phyloP scores from a whole-genome alignment of 1,140 invertebrate genomes.

The Varroa destructor region DNA sequence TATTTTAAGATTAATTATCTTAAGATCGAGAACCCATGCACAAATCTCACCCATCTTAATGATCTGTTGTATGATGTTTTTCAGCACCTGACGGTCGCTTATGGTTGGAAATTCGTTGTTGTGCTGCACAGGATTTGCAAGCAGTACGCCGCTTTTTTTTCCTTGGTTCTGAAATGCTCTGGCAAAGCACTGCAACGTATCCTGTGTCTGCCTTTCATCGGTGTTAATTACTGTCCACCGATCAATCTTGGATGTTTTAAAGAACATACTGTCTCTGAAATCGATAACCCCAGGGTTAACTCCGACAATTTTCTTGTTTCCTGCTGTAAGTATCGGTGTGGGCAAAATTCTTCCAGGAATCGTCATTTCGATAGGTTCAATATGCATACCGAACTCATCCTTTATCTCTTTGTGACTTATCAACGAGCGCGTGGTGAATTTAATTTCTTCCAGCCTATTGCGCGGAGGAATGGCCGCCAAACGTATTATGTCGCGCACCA shows the following conservation, averaged over 20 bases:
- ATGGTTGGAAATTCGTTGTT: background rate
- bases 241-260: background rate
- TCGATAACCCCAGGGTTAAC: conserved; percentile 14
- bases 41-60: background rate
- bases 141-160: background rate
- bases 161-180: background rate
- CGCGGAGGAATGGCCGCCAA: background rate
- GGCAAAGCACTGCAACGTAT: background rate
- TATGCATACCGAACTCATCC: background rate
- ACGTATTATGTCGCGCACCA: background rate
- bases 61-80: background rate
- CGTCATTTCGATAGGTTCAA: background rate
- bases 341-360: conserved; percentile 1
- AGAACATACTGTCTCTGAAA: background rate
- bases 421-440: background rate
- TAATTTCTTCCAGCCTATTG: background rate
- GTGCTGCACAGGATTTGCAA: background rate
- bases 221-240: conserved; percentile 9
- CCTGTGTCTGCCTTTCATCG: background rate
- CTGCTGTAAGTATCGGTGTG: background rate
- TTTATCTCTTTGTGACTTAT: background rate
- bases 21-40: no score
- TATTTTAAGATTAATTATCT: no score
- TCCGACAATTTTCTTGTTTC: background rate
- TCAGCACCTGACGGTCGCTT: background rate